phyloP scores from a whole-genome alignment of 2,113 vertebrate genomes.

The Trochalopteron elliotii region DNA sequence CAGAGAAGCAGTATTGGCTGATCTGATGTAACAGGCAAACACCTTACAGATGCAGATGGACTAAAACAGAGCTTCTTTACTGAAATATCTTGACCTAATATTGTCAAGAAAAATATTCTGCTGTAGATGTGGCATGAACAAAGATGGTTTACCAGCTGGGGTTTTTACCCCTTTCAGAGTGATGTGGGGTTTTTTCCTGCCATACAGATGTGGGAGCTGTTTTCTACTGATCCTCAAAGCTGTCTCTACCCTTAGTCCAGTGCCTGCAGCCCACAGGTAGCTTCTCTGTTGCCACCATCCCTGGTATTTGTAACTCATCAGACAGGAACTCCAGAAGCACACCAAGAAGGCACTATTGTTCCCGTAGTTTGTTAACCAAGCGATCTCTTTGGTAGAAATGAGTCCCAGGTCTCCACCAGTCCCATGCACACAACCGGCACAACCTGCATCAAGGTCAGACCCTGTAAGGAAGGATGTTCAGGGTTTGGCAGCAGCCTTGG shows the following conservation, averaged over 20 bases:
- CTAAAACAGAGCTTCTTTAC: not conserved
- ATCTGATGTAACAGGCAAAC: not conserved
- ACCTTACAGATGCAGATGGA: not conserved
- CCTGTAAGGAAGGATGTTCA: accelerated
- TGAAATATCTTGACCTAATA: not conserved
- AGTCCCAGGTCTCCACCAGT: not conserved
- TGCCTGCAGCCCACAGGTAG: not conserved
- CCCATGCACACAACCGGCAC: not conserved
- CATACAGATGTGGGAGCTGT: not conserved
- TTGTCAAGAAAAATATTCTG: not conserved
- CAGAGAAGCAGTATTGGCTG: not conserved
- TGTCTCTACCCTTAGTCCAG: not conserved
- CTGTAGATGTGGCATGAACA: not conserved
- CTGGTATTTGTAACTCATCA: not conserved
- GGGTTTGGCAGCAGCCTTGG: not conserved
- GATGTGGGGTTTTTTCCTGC: not conserved
- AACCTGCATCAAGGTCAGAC: not conserved
- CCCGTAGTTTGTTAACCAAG: not conserved
- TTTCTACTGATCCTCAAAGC: not conserved
- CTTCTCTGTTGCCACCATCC: not conserved
- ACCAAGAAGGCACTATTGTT: no score
- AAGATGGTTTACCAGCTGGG: not conserved
- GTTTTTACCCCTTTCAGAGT: not conserved
- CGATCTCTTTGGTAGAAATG: not conserved
- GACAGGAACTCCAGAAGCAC: not conserved